phyloP scores from a whole-genome alignment of 2,797 vertebrate species.

The Hirundo rustica region DNA sequence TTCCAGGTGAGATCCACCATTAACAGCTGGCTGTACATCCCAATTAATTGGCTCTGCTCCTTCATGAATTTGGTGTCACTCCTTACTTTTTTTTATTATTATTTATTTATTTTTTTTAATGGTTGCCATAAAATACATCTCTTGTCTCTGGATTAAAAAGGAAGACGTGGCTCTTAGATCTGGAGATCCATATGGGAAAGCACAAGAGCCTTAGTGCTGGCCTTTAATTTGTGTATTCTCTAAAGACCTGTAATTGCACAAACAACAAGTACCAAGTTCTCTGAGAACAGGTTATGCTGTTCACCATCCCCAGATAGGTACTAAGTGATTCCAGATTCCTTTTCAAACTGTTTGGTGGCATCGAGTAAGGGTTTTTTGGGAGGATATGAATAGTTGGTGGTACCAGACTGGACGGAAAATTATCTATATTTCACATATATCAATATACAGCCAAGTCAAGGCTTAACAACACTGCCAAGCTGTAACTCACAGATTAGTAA shows the following conservation, averaged over 20 bases:
- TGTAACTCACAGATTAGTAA: not conserved
- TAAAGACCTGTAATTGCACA: not conserved
- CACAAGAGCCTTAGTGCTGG: not conserved
- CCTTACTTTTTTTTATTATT: not conserved
- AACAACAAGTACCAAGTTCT: not conserved
- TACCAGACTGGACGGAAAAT: not conserved
- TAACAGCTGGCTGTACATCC: not conserved
- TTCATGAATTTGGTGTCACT: not conserved
- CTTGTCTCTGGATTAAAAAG: not conserved
- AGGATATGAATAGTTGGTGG: not conserved
- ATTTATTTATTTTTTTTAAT: not conserved
- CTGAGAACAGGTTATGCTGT: not conserved
- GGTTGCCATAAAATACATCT: not conserved
- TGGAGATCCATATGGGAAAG: not conserved
- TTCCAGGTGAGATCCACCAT: fast-evolving
- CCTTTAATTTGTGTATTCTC: not conserved
- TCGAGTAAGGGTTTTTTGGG: not conserved
- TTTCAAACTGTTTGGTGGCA: not conserved
- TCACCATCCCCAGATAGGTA: not conserved
- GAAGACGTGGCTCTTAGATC: not conserved
- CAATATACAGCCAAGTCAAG: not conserved
- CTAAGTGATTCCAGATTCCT: not conserved
- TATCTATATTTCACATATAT: not conserved
- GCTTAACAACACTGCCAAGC: not conserved
- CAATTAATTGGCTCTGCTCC: not conserved